Percentiles rank a stretch among this genome's conserved stretches.
Evolutionary conservation across 2,113 vertebrate genomes (phyloP).

Genomic region (Fulmarus glacialis): DNA sequence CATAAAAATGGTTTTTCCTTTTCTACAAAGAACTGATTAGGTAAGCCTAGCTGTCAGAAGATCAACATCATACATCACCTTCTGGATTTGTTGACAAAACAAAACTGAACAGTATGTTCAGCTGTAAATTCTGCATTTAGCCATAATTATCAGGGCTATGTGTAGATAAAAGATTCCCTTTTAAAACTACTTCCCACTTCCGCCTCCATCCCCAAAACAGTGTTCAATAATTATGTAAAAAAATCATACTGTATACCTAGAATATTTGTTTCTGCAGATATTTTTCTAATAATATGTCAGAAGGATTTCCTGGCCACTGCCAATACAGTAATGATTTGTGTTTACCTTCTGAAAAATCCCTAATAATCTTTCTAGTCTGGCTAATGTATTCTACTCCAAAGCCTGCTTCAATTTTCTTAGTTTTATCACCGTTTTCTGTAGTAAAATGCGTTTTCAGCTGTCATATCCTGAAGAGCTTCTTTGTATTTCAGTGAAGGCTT

Average conservation of each 20-base stretch:
- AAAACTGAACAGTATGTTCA: background rate
- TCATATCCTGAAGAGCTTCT: background rate
- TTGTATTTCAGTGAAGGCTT: background rate
- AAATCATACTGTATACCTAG: background rate
- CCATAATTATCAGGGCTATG: background rate
- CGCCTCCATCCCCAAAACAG: rapidly evolving
- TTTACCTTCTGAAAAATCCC: background rate
- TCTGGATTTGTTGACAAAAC: background rate
- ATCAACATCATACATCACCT: background rate
- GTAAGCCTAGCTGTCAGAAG: background rate
- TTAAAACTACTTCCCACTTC: background rate
- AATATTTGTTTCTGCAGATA: background rate
- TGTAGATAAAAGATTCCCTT: background rate
- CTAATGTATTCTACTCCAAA: background rate
- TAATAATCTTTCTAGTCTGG: background rate
- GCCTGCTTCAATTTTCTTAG: background rate
- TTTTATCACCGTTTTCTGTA: background rate
- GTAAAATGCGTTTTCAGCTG: background rate
- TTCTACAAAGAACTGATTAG: background rate
- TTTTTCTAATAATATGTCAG: background rate
- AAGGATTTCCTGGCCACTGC: background rate
- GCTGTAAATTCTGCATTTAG: background rate
- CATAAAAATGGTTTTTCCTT: background rate
- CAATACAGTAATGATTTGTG: background rate
- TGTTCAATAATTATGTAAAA: background rate